Conservation (phyloP, 2,888 invertebrate species). For the Trissolcus brochymenae region DNA sequence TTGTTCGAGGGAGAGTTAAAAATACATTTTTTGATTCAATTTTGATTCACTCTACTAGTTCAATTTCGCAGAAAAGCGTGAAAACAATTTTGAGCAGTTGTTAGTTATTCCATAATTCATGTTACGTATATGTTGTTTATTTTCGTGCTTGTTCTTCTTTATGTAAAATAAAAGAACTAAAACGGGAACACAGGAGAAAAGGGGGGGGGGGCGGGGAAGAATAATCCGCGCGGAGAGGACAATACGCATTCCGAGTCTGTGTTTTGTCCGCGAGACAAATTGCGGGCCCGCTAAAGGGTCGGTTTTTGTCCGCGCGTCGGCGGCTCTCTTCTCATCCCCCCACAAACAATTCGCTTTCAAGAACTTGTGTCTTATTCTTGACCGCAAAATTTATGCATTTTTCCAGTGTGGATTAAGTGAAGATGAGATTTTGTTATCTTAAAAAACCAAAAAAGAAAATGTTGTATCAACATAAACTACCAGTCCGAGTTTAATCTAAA, state of each 20-base stretch:
- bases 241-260: conserved; percentile 72
- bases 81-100: conserved; percentile 33
- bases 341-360: conserved; percentile 55
- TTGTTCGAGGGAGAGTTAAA: too few relatives aligned
- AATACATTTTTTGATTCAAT: too few relatives aligned
- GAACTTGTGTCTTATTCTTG: conserved; percentile 48
- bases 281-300: conserved; percentile 73
- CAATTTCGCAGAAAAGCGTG: conserved; percentile 14
- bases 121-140: conserved; percentile 32
- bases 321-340: conserved; percentile 61
- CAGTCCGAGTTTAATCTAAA: too few relatives aligned
- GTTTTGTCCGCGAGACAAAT: conserved; percentile 74
- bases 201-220: conserved; percentile 35
- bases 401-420: not conserved
- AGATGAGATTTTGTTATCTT: not conserved
- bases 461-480: not conserved
- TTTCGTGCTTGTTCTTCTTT: conserved; percentile 45
- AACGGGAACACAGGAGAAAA: conserved; percentile 13
- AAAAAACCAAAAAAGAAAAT: too few relatives aligned
- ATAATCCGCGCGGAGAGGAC: conserved; percentile 65
- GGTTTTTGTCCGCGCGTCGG: conserved; percentile 65
- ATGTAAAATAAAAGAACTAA: conserved; percentile 41
- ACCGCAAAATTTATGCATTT: conserved; percentile 52
- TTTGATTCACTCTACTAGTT: too few relatives aligned
- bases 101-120: conserved; percentile 40